Evolutionary conservation across 1,140 invertebrate species (phyloP).

Genomic region (Venustaconcha ellipsiformis): DNA sequence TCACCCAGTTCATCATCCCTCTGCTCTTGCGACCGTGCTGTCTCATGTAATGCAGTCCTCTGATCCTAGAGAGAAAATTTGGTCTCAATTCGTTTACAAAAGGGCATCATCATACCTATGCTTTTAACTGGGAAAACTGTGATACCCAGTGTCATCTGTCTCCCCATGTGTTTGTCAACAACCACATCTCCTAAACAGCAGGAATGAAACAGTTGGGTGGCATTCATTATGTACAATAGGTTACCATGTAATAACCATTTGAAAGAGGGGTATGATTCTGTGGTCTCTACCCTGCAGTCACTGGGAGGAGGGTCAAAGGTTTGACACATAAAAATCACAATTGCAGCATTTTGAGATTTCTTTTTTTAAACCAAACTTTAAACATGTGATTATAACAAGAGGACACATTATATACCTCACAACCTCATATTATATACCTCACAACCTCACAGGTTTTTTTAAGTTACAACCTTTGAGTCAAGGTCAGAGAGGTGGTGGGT

Average conservation of each 20-base stretch:
- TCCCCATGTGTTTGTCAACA: neutral
- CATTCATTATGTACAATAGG: neutral
- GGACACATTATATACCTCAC: too few species aligned
- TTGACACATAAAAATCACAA: too few species aligned
- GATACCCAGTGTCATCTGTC: neutral
- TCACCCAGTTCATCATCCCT: conserved; percentile 56
- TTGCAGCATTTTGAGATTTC: neutral
- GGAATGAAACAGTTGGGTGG: neutral
- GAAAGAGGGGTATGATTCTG: too few species aligned
- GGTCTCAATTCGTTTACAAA: neutral
- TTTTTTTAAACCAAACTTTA: neutral
- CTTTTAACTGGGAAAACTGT: too few species aligned
- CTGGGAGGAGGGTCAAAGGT: too few species aligned
- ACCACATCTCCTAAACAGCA: neutral
- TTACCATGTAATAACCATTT: neutral
- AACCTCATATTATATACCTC: too few species aligned
- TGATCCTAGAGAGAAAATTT: conserved; percentile 54
- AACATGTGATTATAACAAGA: too few species aligned
- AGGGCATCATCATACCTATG: neutral
- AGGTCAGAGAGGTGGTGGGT: too few species aligned
- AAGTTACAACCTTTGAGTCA: too few species aligned
- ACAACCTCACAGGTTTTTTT: too few species aligned
- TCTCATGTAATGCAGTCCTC: conserved; percentile 65
- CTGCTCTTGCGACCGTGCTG: conserved; percentile 50
- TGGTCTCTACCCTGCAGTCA: neutral